Conservation (phyloP, 1,140 invertebrate species). For the Solenopsis fugax region DNA sequence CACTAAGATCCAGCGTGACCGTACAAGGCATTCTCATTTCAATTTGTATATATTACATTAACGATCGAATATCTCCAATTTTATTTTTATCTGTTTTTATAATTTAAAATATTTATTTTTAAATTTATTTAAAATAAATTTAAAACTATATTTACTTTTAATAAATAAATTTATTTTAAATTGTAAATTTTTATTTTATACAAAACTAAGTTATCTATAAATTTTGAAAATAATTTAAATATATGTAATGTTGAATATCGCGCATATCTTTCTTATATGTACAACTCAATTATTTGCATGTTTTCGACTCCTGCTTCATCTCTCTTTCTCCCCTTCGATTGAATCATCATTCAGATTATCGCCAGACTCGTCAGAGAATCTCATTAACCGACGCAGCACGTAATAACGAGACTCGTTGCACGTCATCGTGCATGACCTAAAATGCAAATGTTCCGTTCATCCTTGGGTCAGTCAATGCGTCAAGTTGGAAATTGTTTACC, state of each 20-base stretch:
- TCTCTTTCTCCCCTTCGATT: not conserved
- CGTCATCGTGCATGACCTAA: conserved; percentile 23
- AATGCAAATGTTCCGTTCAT: conserved; percentile 20
- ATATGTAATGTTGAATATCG: not conserved
- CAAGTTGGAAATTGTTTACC: conserved; percentile 54
- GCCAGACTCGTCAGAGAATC: not conserved
- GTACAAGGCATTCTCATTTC: no score
- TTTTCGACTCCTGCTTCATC: not conserved
- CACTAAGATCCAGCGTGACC: no score
- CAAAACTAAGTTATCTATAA: not conserved
- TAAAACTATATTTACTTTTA: no score
- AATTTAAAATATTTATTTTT: no score
- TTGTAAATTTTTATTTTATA: not conserved
- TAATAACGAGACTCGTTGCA: not conserved
- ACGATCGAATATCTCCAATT: no score
- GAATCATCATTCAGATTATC: conserved; percentile 5
- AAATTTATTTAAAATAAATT: no score
- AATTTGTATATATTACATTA: no score
- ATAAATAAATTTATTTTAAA: no score
- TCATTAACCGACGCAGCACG: conserved; percentile 3
- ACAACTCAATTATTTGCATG: not conserved
- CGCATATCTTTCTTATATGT: not conserved
- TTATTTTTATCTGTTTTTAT: no score
- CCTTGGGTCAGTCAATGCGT: conserved; percentile 34
- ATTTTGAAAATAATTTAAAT: not conserved